Conservation (phyloP, 2,888 invertebrate species). For the Aromia moschata region DNA sequence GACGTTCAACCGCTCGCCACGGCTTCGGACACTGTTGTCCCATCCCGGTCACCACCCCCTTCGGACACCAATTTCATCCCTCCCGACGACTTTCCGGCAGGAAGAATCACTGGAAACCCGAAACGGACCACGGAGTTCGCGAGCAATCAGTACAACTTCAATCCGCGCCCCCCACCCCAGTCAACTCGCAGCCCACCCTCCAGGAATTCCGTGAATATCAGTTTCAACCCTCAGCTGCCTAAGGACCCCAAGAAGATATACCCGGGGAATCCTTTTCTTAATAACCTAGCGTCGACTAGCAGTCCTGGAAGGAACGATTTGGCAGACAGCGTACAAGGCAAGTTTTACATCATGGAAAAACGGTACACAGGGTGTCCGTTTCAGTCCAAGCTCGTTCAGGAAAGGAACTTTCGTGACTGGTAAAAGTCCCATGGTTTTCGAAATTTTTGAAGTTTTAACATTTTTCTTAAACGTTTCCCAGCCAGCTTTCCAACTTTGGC, state of each 20-base stretch:
- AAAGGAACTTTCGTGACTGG: no score
- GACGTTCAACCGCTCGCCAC: constrained; percentile 46
- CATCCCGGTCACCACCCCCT: not conserved
- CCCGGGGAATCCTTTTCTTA: constrained; percentile 34
- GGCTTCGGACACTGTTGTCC: constrained; percentile 24
- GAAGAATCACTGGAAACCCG: constrained; percentile 6
- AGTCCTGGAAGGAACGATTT: not conserved
- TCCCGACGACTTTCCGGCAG: not conserved
- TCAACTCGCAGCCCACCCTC: not conserved
- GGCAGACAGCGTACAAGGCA: not conserved
- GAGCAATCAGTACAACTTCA: constrained; percentile 36
- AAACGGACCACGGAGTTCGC: constrained; percentile 24
- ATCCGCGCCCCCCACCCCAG: constrained; percentile 25
- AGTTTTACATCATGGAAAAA: no score
- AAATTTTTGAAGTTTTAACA: no score
- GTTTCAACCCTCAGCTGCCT: constrained; percentile 31
- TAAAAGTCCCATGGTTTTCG: no score
- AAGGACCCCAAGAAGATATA: constrained; percentile 28
- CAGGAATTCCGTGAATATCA: not conserved
- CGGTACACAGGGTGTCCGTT: no score
- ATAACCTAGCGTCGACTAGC: not conserved
- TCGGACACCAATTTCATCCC: constrained; percentile 2
- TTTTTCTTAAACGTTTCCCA: no score
- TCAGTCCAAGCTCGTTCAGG: no score
- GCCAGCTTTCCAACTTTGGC: no score